Conservation (phyloP, 1,140 invertebrate species). For the Drosophila lini region DNA sequence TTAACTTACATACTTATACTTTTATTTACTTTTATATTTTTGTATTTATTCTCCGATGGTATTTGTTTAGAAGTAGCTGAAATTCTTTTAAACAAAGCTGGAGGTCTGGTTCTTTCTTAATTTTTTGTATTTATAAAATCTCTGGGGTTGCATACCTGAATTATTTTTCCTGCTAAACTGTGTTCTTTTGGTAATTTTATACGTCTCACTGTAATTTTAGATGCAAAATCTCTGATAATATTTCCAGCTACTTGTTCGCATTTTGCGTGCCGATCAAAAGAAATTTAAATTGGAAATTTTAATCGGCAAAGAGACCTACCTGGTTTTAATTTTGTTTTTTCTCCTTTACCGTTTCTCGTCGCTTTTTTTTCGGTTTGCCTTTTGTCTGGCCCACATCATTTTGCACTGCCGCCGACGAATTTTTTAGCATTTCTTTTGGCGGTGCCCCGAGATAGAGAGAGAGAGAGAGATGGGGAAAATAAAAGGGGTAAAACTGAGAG, state of each 20-base stretch:
- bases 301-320: constrained; percentile 65
- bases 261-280: constrained; percentile 51
- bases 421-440: constrained; percentile 18
- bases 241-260: constrained; percentile 57
- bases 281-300: constrained; percentile 67
- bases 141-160: background rate
- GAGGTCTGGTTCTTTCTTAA: background rate
- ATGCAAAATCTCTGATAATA: constrained; percentile 49
- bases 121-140: background rate
- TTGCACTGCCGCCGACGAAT: constrained; percentile 9
- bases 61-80: background rate
- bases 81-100: background rate
- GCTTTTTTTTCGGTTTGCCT: constrained; percentile 7
- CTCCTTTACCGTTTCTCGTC: background rate
- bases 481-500: constrained; percentile 8
- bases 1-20: too few species aligned
- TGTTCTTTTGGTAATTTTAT: constrained; percentile 65
- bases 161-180: constrained; percentile 23
- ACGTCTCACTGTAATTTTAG: constrained; percentile 66
- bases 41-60: too few species aligned
- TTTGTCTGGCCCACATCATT: constrained; percentile 69
- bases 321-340: constrained; percentile 22
- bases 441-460: background rate
- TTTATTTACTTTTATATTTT: too few species aligned
- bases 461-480: background rate